phyloP scores from a whole-genome alignment of 2,113 vertebrate species.

The Gnathonemus echidnorhynchus region DNA sequence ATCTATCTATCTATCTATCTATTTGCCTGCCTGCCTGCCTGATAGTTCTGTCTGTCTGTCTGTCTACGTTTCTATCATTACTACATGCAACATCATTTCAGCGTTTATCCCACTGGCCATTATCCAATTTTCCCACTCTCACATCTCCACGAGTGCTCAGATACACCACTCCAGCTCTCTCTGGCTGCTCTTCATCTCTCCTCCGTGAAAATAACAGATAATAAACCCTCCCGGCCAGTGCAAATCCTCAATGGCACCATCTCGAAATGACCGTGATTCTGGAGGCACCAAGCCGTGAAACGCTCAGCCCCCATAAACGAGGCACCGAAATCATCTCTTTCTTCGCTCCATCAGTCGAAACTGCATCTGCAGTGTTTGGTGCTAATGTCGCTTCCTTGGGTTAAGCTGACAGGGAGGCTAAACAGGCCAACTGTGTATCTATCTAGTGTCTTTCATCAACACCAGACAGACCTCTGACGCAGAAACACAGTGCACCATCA shows the following conservation, averaged over 20 bases:
- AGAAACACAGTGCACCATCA: not conserved
- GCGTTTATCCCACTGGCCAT: not conserved
- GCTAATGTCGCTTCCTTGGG: not conserved
- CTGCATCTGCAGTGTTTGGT: not conserved
- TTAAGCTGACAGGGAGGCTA: not conserved
- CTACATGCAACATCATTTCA: not conserved
- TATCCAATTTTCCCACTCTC: constrained; percentile 3
- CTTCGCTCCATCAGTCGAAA: not conserved
- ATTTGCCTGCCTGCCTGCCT: no score
- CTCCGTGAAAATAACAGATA: constrained; percentile 6
- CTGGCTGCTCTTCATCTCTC: not conserved
- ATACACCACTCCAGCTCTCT: not conserved
- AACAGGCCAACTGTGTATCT: not conserved
- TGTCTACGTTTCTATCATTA: not conserved
- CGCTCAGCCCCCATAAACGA: not conserved
- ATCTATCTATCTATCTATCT: no score
- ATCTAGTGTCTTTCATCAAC: not conserved
- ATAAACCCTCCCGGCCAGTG: not conserved
- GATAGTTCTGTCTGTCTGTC: not conserved
- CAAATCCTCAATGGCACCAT: not conserved
- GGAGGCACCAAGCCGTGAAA: not conserved
- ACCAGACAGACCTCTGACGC: not conserved
- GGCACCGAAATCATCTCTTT: not conserved
- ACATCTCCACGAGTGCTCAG: not conserved
- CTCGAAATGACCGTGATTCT: not conserved